Evolutionary conservation across 2,113 vertebrate genomes (phyloP).

Genomic region (Eulemur macaco): DNA sequence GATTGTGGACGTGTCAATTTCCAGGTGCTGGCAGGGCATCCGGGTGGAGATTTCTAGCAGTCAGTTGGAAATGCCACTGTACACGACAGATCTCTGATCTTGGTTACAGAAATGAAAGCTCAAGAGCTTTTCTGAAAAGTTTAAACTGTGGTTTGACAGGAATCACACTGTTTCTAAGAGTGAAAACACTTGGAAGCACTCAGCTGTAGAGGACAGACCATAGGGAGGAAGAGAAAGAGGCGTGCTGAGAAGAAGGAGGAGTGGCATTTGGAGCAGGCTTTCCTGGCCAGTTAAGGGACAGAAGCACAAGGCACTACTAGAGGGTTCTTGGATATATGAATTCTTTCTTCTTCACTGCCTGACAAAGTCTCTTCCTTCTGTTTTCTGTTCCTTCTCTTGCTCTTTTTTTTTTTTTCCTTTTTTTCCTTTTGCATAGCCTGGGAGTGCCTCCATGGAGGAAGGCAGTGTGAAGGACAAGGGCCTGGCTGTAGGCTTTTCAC

Average conservation of each 20-base stretch:
- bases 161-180: slow-evolving; percentile 65
- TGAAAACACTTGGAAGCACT: slow-evolving; percentile 58
- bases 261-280: not conserved
- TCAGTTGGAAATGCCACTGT: slow-evolving; percentile 55
- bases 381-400: not conserved
- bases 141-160: slow-evolving; percentile 72
- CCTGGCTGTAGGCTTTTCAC: not conserved
- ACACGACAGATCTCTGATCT: slow-evolving; percentile 66
- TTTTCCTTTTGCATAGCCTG: not conserved
- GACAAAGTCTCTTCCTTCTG: not conserved
- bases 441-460: not conserved
- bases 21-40: slow-evolving; percentile 3
- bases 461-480: not conserved
- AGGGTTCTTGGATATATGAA: not conserved
- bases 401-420: not conserved
- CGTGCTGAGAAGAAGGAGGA: not conserved
- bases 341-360: not conserved
- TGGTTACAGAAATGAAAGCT: slow-evolving; percentile 67
- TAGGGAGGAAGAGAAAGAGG: slow-evolving; percentile 16
- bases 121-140: slow-evolving; percentile 69
- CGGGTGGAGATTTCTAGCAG: slow-evolving; percentile 55
- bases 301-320: not conserved
- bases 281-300: not conserved
- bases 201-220: slow-evolving; percentile 32
- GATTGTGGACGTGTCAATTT: not conserved